A percentile compares a stretch with the other conserved stretches of the same genome.
These are phyloP conservation scores for Psylliodes chrysocephalus DNA, from an alignment of 2,888 invertebrate species.

Conservation along the genomic window DNA sequence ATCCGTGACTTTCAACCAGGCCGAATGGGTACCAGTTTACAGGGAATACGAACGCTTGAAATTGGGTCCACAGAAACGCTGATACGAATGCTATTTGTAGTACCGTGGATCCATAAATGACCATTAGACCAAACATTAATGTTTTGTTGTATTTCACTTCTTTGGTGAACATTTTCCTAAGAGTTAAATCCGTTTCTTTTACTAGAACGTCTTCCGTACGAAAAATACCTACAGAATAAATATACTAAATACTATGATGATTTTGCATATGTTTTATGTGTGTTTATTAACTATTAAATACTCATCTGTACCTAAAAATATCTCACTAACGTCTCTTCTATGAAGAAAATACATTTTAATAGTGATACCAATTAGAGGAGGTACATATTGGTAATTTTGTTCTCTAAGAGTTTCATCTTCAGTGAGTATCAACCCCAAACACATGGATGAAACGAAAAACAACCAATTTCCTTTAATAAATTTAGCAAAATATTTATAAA, in stretches of 20 bases:
- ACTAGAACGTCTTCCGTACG: not conserved
- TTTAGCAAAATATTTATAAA: not conserved
- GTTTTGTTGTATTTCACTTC: slow-evolving; percentile 4
- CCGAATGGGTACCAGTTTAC: not conserved
- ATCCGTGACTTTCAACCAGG: not conserved
- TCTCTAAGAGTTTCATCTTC: not conserved
- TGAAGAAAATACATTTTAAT: not conserved
- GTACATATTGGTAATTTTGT: not conserved
- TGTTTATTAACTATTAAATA: too few relatives aligned
- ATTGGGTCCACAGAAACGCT: not conserved
- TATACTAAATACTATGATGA: too few relatives aligned
- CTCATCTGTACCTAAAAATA: too few relatives aligned
- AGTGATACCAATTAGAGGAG: not conserved
- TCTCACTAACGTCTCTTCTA: not conserved
- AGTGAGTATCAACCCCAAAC: not conserved
- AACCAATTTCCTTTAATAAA: not conserved
- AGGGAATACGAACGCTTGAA: not conserved
- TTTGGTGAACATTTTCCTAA: not conserved
- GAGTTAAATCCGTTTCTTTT: not conserved
- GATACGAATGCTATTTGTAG: not conserved
- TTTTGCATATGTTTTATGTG: too few relatives aligned
- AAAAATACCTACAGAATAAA: not conserved
- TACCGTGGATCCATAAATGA: not conserved
- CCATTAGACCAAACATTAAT: not conserved
- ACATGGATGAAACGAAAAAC: not conserved